Evolutionary conservation across 2,113 vertebrate species (phyloP), one percentile per base, ranked within the genome.

Genomic region (Brachyhypopomus gauderio): DNA sequence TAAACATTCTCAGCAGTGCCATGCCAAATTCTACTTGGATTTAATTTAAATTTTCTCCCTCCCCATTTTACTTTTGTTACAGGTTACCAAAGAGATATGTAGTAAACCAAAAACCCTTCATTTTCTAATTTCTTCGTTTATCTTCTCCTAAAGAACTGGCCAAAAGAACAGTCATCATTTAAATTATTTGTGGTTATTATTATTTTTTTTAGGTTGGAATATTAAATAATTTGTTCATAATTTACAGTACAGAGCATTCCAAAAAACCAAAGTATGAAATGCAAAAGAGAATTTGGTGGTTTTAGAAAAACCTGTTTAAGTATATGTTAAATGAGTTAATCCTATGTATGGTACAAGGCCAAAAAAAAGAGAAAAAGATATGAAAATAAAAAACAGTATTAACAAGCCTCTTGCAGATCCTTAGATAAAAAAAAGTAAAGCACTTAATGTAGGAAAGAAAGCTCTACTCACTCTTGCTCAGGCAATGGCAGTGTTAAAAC

Each of bases 41-140:
- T 80, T 69, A 38, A 60, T 87, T 87, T 83, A 67, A 58, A 77
- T 86, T 84, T 84, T 87, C 88, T 86, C 88, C 81, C 72, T 86
- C 89, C 88, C 89, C 92, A 91, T 92, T 91, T 92, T 92, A 82
- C 90, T 94, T 94, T 93, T 86, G 92, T 94, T 94, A 93, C 93
- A 94, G 93, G 93, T 94, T 90, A 94, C 93, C 93, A 94, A 94
- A 94, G 93, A 94, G 91, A 93, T 89, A 84, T 85, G 91, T 94
- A 94, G 92, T 91, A 93, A 94, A 94, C 93, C 93, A 94, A 94
- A 94, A 93, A 93, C 88, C 90, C 90, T 91, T 80, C 69, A 79
- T 86, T 85, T 84, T 84, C 25, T 80, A 22, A 78, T 73, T 80
- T 82, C 69, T 48, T 25, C 25, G 79, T 81, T 77, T 52, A 4